Evolutionary conservation across 1,140 invertebrate genomes (phyloP).

Genomic region (Drosophila tani): DNA sequence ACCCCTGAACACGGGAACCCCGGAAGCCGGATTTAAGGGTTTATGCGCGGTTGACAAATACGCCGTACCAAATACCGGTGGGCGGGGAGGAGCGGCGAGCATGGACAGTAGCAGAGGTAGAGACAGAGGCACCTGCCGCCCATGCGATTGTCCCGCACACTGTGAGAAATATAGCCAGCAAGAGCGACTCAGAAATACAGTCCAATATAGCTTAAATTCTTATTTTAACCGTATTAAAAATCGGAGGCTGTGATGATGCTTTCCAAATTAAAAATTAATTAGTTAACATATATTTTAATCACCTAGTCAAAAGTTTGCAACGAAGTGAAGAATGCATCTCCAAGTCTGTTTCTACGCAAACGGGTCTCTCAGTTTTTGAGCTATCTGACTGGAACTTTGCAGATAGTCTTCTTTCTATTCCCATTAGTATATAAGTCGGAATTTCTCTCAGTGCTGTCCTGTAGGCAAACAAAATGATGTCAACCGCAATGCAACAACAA

Average conservation of each 20-base stretch:
- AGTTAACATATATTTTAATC: too few relatives aligned
- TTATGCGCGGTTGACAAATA: conserved; percentile 75
- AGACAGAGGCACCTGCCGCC: conserved; percentile 60
- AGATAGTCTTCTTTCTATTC: too few relatives aligned
- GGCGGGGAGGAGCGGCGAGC: conserved; percentile 8
- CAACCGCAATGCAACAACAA: conserved; percentile 81
- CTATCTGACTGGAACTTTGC: too few relatives aligned
- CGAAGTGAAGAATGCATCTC: too few relatives aligned
- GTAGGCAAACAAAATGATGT: conserved; percentile 79
- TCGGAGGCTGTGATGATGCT: too few relatives aligned
- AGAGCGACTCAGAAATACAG: not conserved
- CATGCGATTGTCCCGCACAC: conserved; percentile 30
- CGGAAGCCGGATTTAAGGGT: conserved; percentile 74
- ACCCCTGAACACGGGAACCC: conserved; percentile 45
- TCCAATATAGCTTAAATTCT: not conserved
- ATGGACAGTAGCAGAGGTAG: conserved; percentile 27
- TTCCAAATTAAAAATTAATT: too few relatives aligned
- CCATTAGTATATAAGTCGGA: too few relatives aligned
- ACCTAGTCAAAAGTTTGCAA: too few relatives aligned
- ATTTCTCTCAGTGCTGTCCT: conserved; percentile 53
- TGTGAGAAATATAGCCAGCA: conserved; percentile 1
- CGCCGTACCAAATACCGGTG: conserved; percentile 32
- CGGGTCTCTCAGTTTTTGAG: too few relatives aligned
- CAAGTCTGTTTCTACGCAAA: too few relatives aligned
- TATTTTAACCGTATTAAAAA: too few relatives aligned